phyloP scores from a whole-genome alignment of 2,113 vertebrate species.

The Sander vitreus region DNA sequence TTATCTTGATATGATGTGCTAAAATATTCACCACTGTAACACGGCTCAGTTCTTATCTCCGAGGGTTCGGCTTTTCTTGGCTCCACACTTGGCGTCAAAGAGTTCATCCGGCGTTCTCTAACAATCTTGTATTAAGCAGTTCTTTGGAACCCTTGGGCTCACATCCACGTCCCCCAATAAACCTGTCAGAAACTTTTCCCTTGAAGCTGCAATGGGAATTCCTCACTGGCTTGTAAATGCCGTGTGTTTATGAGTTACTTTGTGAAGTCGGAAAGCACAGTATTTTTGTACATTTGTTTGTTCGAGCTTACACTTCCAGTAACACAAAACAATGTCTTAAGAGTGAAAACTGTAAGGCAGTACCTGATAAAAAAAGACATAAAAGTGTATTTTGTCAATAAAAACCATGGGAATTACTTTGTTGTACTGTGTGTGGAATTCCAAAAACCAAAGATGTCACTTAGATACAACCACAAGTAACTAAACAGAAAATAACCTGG shows the following conservation, averaged over 20 bases:
- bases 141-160: slow-evolving; percentile 45
- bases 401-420: slow-evolving; percentile 20
- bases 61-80: slow-evolving; percentile 49
- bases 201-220: slow-evolving; percentile 62
- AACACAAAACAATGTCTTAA: slow-evolving; percentile 20
- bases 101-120: slow-evolving; percentile 54
- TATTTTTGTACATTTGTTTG: slow-evolving; percentile 52
- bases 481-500: neutral
- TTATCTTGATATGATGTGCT: slow-evolving; percentile 64
- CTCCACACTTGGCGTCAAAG: slow-evolving; percentile 26
- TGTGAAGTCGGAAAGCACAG: slow-evolving; percentile 33
- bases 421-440: neutral
- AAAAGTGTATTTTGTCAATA: slow-evolving; percentile 12
- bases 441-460: neutral
- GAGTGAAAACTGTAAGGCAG: slow-evolving; percentile 11
- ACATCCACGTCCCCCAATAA: slow-evolving; percentile 55
- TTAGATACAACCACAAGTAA: neutral
- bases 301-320: neutral
- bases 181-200: slow-evolving; percentile 67
- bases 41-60: slow-evolving; percentile 42
- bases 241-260: slow-evolving; percentile 49
- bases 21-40: slow-evolving; percentile 71
- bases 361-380: neutral
- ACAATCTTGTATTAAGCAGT: slow-evolving; percentile 59
- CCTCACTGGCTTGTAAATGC: slow-evolving; percentile 30